Evolutionary conservation across 2,888 invertebrate genomes (phyloP).

Genomic region (Epiperipatus broadwayi): DNA sequence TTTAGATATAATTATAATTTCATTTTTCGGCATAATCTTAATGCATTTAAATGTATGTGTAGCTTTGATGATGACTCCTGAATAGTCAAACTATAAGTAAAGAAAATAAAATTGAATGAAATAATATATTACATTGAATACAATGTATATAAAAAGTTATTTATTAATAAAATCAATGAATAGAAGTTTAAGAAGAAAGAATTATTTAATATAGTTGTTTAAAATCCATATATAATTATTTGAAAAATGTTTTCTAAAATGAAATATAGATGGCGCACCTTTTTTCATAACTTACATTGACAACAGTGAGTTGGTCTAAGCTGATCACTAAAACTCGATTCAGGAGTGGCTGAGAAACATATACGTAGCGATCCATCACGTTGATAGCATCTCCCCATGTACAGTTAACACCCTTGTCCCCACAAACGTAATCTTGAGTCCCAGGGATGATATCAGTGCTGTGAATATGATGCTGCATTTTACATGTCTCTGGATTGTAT

Average conservation of each 20-base stretch:
- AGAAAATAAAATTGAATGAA: too few relatives aligned
- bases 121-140: too few relatives aligned
- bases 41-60: too few relatives aligned
- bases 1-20: too few relatives aligned
- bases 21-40: too few relatives aligned
- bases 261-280: not conserved
- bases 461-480: slow-evolving; percentile 47
- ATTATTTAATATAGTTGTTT: slow-evolving; percentile 1
- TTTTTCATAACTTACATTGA: slow-evolving; percentile 35
- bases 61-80: too few relatives aligned
- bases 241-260: not conserved
- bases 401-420: slow-evolving; percentile 44
- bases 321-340: slow-evolving; percentile 51
- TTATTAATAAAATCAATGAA: not conserved
- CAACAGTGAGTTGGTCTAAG: slow-evolving; percentile 48
- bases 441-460: slow-evolving; percentile 49
- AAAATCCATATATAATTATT: too few relatives aligned
- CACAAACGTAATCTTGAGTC: slow-evolving; percentile 48
- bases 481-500: slow-evolving; percentile 49
- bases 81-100: too few relatives aligned
- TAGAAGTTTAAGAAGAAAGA: slow-evolving; percentile 1
- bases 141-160: slow-evolving; percentile 4
- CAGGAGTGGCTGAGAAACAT: slow-evolving; percentile 47
- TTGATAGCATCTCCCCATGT: slow-evolving; percentile 51
- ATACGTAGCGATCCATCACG: slow-evolving; percentile 48